Conservation (phyloP, 2,113 vertebrate genomes). For the Aleadryas rufinucha region DNA sequence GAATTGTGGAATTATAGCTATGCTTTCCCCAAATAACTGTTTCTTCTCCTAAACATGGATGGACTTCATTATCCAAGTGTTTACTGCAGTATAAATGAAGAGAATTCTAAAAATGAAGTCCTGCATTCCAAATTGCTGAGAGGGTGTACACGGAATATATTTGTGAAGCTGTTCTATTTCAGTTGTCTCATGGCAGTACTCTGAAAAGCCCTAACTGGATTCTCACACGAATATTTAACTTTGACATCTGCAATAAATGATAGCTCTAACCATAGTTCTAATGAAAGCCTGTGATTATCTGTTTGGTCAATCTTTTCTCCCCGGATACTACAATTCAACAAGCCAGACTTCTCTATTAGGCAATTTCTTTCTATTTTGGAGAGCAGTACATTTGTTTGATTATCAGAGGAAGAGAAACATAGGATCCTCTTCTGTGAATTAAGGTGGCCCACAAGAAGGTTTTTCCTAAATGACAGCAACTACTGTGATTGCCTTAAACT, state of each 20-base stretch:
- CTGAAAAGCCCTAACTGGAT: not conserved
- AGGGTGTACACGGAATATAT: fast-evolving
- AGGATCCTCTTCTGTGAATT: not conserved
- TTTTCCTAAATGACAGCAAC: not conserved
- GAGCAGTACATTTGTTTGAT: not conserved
- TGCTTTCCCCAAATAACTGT: not conserved
- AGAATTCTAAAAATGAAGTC: not conserved
- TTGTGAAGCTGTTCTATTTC: not conserved
- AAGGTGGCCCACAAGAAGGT: not conserved
- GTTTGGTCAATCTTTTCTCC: not conserved
- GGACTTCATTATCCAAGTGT: conserved; percentile 17
- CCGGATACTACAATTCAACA: not conserved
- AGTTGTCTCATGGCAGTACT: not conserved
- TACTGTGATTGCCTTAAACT: not conserved
- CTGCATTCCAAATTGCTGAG: not conserved
- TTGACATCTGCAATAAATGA: not conserved
- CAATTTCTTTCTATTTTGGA: not conserved
- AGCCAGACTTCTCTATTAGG: not conserved
- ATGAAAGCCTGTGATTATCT: not conserved
- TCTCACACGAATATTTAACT: not conserved
- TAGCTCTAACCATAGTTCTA: not conserved
- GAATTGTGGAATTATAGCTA: not conserved
- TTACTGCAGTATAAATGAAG: not conserved
- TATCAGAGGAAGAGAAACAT: not conserved
- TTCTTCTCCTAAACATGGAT: not conserved